phyloP scores from a whole-genome alignment of 2,888 invertebrate species.

The Alloplasta piceator region DNA sequence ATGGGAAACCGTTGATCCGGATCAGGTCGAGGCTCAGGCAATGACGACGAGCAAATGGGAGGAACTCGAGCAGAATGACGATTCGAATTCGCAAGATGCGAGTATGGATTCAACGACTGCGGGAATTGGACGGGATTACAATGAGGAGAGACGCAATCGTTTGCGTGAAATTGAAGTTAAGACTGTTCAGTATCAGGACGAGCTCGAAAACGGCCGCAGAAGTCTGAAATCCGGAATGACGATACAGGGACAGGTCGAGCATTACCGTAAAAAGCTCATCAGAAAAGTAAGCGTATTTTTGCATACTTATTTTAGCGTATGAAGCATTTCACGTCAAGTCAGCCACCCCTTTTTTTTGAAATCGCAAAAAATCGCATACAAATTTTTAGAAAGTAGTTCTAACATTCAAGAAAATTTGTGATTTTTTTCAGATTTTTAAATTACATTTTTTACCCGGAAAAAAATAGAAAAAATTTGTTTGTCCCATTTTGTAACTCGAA shows the following conservation, averaged over 20 bases:
- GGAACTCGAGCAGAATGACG: slow-evolving; percentile 86
- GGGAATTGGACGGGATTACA: slow-evolving; percentile 84
- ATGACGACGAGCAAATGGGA: slow-evolving; percentile 96
- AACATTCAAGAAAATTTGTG: no score
- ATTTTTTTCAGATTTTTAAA: no score
- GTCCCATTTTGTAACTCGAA: no score
- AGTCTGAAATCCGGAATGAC: slow-evolving; percentile 90
- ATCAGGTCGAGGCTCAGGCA: slow-evolving; percentile 91
- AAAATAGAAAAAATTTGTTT: no score
- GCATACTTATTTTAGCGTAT: slow-evolving; percentile 15
- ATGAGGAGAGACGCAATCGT: slow-evolving; percentile 89
- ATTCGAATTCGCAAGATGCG: slow-evolving; percentile 82
- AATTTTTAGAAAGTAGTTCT: no score
- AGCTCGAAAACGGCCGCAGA: slow-evolving; percentile 93
- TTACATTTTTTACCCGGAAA: no score
- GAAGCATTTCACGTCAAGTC: no score
- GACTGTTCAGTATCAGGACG: slow-evolving; percentile 97
- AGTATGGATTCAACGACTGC: slow-evolving; percentile 81
- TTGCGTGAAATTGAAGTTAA: slow-evolving; percentile 97
- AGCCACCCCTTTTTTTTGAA: no score
- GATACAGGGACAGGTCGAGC: slow-evolving; percentile 93
- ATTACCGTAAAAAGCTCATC: slow-evolving; percentile 94
- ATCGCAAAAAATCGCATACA: no score
- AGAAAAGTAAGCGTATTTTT: slow-evolving; percentile 87
- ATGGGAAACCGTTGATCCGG: slow-evolving; percentile 98